Evolutionary conservation across 2,888 invertebrate genomes (phyloP), one percentile per base, ranked within the genome.

Genomic region (Drosophila kanekoi): DNA sequence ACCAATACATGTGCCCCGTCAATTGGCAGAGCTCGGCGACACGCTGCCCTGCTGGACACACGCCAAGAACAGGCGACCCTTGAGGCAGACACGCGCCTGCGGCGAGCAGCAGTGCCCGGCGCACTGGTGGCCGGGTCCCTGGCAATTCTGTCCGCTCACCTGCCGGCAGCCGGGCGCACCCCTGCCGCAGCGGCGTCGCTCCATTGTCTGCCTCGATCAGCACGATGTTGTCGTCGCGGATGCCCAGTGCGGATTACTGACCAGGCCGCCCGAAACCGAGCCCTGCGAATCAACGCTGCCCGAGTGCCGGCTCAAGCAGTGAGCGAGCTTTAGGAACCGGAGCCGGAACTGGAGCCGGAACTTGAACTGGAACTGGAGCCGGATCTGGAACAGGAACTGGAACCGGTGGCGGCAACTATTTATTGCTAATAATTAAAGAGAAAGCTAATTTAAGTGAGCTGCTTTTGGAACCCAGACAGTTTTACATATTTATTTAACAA

Each of bases 101-200:
- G 95, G 95, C 89, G 93, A 93, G 65, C 94, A 94, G 76, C 93
- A 94, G 38, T 95, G 95, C 90, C 95, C 95, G 10, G 94, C 95
- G n/a, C 94, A 95, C 90, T 98, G 97, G 97, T 97, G 97, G 96
- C 94, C 95, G 23, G 97, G 97, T 0, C 95, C 96, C 0, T 98
- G 98, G 98, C 96, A 96, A 87, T 94, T 95, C 64, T 98, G 98
- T 91, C 94, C 96, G 5, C 94, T 94, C 0, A 95, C 95, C 0
- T 96, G 96, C 86, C 94, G 90, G 20, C 72, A 76, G 48, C 72
- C 76, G 54, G 87, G 84, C 4, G 65, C 93, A n/a, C 71, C 93
- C n/a, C 93, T 94, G 71, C 94, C 95, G 13, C 93, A 94, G 67
- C 94, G 95, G 62, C 80, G 89, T 1, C 93, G 96, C 68, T 94